A percentile compares a stretch with the other conserved stretches of the same genome.
Evolutionary conservation across 2,113 vertebrate species (phyloP).

Genomic region (Irena cyanogastra): DNA sequence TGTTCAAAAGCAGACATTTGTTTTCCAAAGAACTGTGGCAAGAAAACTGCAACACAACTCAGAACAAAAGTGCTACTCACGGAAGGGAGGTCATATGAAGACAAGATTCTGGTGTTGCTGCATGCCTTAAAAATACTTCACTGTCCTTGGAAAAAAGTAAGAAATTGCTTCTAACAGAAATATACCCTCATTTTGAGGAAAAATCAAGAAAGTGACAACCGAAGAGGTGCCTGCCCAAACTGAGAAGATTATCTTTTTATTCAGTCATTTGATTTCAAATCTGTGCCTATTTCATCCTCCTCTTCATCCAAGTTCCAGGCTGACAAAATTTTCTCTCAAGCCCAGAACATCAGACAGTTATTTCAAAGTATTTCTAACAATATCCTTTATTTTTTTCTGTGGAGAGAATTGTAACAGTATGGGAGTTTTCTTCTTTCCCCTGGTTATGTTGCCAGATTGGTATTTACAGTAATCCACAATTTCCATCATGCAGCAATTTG

Average conservation of each 20-base stretch:
- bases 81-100: background rate
- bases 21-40: background rate
- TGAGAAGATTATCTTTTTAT: background rate
- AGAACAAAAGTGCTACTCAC: background rate
- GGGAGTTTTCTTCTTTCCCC: background rate
- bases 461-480: background rate
- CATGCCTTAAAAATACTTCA: background rate
- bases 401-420: background rate
- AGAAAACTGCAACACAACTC: background rate
- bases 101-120: background rate
- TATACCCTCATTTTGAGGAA: background rate
- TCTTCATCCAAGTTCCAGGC: background rate
- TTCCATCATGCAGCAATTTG: background rate
- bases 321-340: background rate
- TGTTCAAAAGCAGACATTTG: background rate
- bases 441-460: background rate
- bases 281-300: background rate
- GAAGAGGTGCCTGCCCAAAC: background rate
- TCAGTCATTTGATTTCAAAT: background rate
- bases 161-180: background rate
- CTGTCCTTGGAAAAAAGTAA: background rate
- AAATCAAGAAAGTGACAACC: background rate
- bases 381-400: background rate
- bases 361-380: background rate
- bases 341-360: background rate